phyloP scores from a whole-genome alignment of 2,797 vertebrate genomes.

The Acipenser oxyrinchus region DNA sequence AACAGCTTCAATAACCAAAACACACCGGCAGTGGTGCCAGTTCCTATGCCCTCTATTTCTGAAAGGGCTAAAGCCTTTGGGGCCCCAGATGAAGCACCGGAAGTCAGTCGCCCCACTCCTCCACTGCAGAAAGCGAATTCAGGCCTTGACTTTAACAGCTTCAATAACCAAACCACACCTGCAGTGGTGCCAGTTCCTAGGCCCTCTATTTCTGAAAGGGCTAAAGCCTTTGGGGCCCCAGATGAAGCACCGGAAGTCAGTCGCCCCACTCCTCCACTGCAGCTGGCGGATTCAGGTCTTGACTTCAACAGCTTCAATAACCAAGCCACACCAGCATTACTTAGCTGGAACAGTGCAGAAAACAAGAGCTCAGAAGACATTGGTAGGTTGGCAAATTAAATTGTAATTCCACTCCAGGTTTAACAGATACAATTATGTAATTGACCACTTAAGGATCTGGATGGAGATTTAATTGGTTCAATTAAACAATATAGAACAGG shows the following conservation, averaged over 20 bases:
- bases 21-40: slow-evolving; percentile 31
- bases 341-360: slow-evolving; percentile 32
- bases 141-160: slow-evolving; percentile 64
- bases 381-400: slow-evolving; percentile 54
- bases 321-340: slow-evolving; percentile 50
- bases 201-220: slow-evolving; percentile 40
- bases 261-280: no score
- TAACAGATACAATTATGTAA: no score
- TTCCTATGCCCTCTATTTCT: slow-evolving; percentile 50
- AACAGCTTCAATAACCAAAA: slow-evolving; percentile 69
- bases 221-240: slow-evolving; percentile 42
- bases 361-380: slow-evolving; percentile 36
- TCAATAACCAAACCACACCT: slow-evolving; percentile 49
- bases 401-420: slow-evolving; percentile 5
- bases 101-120: slow-evolving; percentile 19
- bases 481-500: no score
- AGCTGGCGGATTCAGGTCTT: slow-evolving; percentile 36
- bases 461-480: no score
- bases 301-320: slow-evolving; percentile 79
- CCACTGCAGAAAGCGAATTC: slow-evolving; percentile 46
- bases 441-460: no score
- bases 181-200: slow-evolving; percentile 31
- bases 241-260: slow-evolving; percentile 29
- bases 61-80: slow-evolving; percentile 48
- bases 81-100: slow-evolving; percentile 43